Base-by-base conservation (phyloP, 2,797 vertebrate species). In the Galago senegalensis region DNA sequence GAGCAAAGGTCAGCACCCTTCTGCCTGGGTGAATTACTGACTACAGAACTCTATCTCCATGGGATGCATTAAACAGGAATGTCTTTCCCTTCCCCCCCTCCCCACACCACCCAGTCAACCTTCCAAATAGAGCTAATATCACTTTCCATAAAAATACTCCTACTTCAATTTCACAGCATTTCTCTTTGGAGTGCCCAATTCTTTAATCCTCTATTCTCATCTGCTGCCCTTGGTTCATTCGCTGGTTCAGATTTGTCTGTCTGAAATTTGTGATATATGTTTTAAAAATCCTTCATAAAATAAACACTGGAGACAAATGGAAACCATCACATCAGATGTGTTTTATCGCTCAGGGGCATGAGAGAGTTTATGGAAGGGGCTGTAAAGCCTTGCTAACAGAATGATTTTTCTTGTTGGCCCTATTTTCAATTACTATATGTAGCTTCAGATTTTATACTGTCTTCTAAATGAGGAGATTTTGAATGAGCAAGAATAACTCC, bases 301-400 rank as follows among this genome's bases (percentile, higher is more conserved):
- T 97, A 98, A 98, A 96, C 96, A 96, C 96, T 97, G 93, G 92
- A 98, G 94, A 97, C 97, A 97, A 98, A 96, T 97, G 97, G 95
- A 97, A 97, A 97, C 88, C 97, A 96, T 98, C 96, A 92, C 34
- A 88, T 97, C 91, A 80, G 94, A 95, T 85, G 93, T 97, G 96
- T 95, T 98, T 98, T 97, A 97, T 93, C 95, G 97, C 96, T 97
- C 84, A 46, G 94, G 86, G 93, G 91, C 95, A 97, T 73, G 95
- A 37, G 96, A 73, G 96, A 93, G 88, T 96, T 97, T 98, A 97
- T 93, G 76, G 93, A 92, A 91, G 72, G 77, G 97, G 94, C 20
- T 89, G 93, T 0, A 97, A 95, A 98, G 93, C 21, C 76, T 75
- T 0, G 80, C 72, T 88, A 98, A 95, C 11, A 4, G 81, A 97